Evolutionary conservation across 2,113 vertebrate genomes (phyloP), one percentile per base, ranked within the genome.

Genomic region (Hippocampus comes): DNA sequence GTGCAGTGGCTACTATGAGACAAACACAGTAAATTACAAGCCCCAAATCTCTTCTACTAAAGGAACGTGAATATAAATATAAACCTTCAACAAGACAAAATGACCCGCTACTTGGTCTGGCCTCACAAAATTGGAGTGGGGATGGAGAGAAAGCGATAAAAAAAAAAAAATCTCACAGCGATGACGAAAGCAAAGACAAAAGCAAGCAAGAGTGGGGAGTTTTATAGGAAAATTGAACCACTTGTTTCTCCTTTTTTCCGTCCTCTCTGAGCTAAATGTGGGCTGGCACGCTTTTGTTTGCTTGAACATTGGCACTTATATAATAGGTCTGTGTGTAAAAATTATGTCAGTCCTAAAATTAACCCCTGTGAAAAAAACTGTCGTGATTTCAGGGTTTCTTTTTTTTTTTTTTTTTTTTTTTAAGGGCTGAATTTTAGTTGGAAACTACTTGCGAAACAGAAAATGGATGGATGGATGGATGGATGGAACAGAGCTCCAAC

Each of bases 271-370:
- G 69, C n/a, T 67, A 70, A 80, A 81, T 79, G 71, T 77, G 73
- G 79, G 75, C 61, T 69, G 71, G 55, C 41, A 56, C 59, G 72
- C 77, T 81, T 85, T 87, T 86, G 84, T 86, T 49, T 46, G 43
- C 34, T 38, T 38, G 34, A 38, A 38, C 34, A 38, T 38, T 38
- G 34, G 34, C 34, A 38, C 5, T 38, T 38, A 38, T 38, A 38
- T 38, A 38, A 38, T 38, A 38, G 34, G 1, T 38, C 34, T 38
- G 34, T 38, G 34, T 38, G 34, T 38, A 38, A 38, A 38, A 38
- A 6, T 38, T 0, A 38, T 38, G 34, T 38, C 34, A 38, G 34
- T 5, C 6, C 5, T 38, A 38, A 38, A 38, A 38, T 38, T 38
- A 38, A 38, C 34, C 34, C 34, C 5, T 38, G 6, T 38, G 34